Percentiles rank a stretch among this genome's conserved stretches.
phyloP scores from a whole-genome alignment of 2,797 vertebrate genomes.

The Girardinus metallicus region DNA sequence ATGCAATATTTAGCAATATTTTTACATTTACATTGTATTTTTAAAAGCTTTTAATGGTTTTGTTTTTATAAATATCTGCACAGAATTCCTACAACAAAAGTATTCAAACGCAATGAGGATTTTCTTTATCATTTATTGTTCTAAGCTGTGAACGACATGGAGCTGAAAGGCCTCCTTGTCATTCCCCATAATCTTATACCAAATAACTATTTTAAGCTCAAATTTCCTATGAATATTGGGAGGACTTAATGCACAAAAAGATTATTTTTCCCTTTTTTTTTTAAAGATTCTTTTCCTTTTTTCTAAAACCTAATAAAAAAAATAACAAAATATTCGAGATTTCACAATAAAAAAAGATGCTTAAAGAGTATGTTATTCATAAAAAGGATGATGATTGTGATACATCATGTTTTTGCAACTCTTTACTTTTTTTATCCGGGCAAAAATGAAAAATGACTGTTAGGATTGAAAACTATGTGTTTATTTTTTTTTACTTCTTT shows the following conservation, averaged over 20 bases:
- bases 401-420: neutral
- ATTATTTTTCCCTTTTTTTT: too few relatives aligned
- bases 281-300: too few relatives aligned
- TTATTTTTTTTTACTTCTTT: too few relatives aligned
- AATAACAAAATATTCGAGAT: neutral
- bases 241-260: too few relatives aligned
- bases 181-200: neutral
- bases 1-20: neutral
- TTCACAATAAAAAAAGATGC: neutral
- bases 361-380: neutral
- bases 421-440: neutral
- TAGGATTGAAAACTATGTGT: neutral
- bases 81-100: neutral
- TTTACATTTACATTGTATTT: too few relatives aligned
- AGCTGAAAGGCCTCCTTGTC: neutral
- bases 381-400: neutral
- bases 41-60: too few relatives aligned
- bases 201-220: too few relatives aligned
- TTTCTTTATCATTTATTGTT: neutral
- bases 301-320: too few relatives aligned
- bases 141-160: neutral
- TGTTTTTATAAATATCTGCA: neutral
- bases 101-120: neutral
- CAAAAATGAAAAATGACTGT: neutral
- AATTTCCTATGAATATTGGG: neutral